These are phyloP conservation scores for Cephus sareptanus DNA, from an alignment of 2,888 invertebrate genomes.

Conservation along the genomic window DNA sequence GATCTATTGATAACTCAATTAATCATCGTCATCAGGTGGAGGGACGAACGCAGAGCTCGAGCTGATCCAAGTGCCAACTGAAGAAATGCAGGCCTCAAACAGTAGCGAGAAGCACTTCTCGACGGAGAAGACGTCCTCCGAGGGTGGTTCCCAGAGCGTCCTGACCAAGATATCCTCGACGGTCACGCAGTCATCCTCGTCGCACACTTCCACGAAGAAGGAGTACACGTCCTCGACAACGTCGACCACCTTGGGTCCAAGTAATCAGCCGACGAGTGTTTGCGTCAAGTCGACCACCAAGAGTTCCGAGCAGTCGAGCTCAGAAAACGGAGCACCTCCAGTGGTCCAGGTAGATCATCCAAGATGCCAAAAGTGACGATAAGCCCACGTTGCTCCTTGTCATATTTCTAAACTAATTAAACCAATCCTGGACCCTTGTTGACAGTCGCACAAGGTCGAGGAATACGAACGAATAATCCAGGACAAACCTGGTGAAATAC, in stretches of 20 bases:
- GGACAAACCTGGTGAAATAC: conserved; percentile 57
- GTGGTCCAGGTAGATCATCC: conserved; percentile 54
- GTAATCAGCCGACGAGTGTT: conserved; percentile 47
- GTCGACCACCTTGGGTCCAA: conserved; percentile 41
- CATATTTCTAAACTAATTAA: neutral
- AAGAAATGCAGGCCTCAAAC: conserved; percentile 60
- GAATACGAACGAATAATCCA: conserved; percentile 60
- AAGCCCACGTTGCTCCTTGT: neutral
- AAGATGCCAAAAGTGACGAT: neutral
- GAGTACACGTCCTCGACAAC: conserved; percentile 57
- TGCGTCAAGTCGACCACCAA: conserved; percentile 56
- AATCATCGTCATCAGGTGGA: conserved; percentile 42
- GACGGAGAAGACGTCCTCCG: conserved; percentile 52
- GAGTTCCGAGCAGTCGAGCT: conserved; percentile 51
- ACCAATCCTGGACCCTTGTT: neutral
- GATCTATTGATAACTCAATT: conserved; percentile 46
- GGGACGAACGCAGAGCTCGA: conserved; percentile 33
- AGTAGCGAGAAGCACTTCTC: conserved; percentile 62
- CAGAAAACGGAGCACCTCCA: conserved; percentile 58
- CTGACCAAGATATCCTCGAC: conserved; percentile 61
- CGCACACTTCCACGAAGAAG: conserved; percentile 56
- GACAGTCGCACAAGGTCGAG: conserved; percentile 59
- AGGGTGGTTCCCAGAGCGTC: conserved; percentile 34
- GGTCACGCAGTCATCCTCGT: conserved; percentile 59
- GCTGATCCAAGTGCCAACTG: conserved; percentile 45